phyloP scores from a whole-genome alignment of 2,797 vertebrate genomes.

The Morelia viridis region DNA sequence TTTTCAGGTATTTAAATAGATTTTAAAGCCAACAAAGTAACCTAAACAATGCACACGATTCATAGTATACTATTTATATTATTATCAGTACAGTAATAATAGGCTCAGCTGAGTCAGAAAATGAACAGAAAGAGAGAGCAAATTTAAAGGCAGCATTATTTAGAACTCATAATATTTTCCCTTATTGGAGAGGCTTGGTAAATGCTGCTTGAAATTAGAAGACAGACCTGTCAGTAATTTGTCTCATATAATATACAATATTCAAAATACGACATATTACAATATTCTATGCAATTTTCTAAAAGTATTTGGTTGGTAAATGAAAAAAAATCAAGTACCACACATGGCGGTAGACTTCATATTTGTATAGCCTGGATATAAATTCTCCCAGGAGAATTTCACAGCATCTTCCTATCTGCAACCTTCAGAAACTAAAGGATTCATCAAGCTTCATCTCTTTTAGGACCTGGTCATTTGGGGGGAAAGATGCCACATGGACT shows the following conservation, averaged over 20 bases:
- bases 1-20: neutral
- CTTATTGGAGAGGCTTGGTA: neutral
- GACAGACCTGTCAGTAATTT: neutral
- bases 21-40: neutral
- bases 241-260: neutral
- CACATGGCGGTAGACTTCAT: neutral
- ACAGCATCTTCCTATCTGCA: neutral
- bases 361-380: neutral
- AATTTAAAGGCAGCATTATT: neutral
- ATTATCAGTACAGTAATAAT: neutral
- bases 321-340: slow-evolving; percentile 52
- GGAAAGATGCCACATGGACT: neutral
- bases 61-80: neutral
- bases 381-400: neutral
- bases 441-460: neutral
- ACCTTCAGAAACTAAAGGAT: neutral
- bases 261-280: slow-evolving; percentile 44
- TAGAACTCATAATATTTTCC: neutral
- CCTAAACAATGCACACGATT: neutral
- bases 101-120: neutral
- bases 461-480: neutral
- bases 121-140: neutral
- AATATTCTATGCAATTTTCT: slow-evolving; percentile 58
- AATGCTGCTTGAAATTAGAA: neutral
- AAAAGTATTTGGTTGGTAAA: slow-evolving; percentile 50